A percentile compares a stretch with the other conserved stretches of the same genome.
Conservation (phyloP, 1,140 invertebrate genomes). For the Camponotus vicinus region DNA sequence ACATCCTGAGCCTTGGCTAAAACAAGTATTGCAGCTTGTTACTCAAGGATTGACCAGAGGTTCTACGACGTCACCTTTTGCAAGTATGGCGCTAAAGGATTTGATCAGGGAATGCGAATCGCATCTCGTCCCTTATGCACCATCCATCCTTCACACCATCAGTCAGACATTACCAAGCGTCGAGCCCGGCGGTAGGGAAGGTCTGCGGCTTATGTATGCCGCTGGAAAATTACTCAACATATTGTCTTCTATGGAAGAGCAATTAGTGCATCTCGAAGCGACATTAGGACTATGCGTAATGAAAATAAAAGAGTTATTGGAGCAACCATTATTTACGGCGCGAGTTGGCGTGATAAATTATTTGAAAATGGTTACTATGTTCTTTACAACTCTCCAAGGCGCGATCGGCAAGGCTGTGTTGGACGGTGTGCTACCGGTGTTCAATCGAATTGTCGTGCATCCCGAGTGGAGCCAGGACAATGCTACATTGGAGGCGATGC, state of each 20-base stretch:
- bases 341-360: constrained; percentile 77
- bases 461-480: constrained; percentile 80
- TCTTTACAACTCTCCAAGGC: constrained; percentile 89
- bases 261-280: constrained; percentile 90
- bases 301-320: constrained; percentile 87
- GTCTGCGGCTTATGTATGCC: constrained; percentile 91
- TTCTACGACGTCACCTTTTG: constrained; percentile 90
- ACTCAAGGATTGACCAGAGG: constrained; percentile 89
- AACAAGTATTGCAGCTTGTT: constrained; percentile 90
- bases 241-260: constrained; percentile 87
- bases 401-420: constrained; percentile 80
- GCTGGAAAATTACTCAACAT: constrained; percentile 92
- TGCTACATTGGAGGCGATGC: constrained; percentile 78
- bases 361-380: constrained; percentile 90
- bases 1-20: constrained; percentile 90
- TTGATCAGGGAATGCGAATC: constrained; percentile 92
- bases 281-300: constrained; percentile 90
- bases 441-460: constrained; percentile 79
- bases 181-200: constrained; percentile 85
- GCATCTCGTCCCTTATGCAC: constrained; percentile 91
- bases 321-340: constrained; percentile 80
- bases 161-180: constrained; percentile 77
- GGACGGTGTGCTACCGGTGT: constrained; percentile 81
- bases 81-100: constrained; percentile 95
- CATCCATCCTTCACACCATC: constrained; percentile 81